Percentiles rank a stretch among this genome's conserved stretches.
phyloP scores from a whole-genome alignment of 1,140 invertebrate genomes.

The Ctenoplectra terminalis region DNA sequence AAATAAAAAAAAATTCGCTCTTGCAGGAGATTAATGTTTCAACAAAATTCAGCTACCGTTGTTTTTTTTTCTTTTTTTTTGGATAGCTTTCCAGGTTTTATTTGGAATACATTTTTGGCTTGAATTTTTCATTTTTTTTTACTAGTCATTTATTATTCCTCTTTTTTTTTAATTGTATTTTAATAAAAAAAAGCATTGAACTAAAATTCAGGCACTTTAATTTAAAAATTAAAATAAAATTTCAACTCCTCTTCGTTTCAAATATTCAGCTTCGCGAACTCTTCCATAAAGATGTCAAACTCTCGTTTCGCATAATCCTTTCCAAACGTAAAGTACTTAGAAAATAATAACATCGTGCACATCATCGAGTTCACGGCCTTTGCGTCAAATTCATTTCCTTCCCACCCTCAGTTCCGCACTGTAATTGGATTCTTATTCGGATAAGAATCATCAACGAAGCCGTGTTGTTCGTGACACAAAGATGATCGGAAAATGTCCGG shows the following conservation, averaged over 20 bases:
- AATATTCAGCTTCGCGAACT: no score
- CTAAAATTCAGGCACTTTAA: no score
- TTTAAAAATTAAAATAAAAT: no score
- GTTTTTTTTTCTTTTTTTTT: not conserved
- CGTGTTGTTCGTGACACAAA: conserved; percentile 27
- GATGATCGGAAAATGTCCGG: conserved; percentile 39
- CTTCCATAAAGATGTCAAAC: no score
- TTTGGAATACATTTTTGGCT: not conserved
- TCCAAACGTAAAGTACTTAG: not conserved
- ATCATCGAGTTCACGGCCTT: not conserved
- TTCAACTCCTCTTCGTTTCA: no score
- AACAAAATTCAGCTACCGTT: not conserved
- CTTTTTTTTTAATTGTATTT: no score
- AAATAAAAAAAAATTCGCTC: not conserved
- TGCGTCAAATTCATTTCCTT: conserved; percentile 42
- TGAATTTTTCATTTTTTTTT: not conserved
- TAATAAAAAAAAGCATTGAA: not conserved
- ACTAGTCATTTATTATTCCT: not conserved
- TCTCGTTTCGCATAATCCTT: no score
- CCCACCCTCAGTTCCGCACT: not conserved
- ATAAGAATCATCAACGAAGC: conserved; percentile 51
- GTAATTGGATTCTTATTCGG: conserved; percentile 62
- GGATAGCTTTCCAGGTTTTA: no score
- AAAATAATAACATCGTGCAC: not conserved
- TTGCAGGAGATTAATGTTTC: not conserved